These are phyloP conservation scores for Macropus fuliginosus DNA, from an alignment of 2,797 vertebrate species.

Conservation along the genomic window DNA sequence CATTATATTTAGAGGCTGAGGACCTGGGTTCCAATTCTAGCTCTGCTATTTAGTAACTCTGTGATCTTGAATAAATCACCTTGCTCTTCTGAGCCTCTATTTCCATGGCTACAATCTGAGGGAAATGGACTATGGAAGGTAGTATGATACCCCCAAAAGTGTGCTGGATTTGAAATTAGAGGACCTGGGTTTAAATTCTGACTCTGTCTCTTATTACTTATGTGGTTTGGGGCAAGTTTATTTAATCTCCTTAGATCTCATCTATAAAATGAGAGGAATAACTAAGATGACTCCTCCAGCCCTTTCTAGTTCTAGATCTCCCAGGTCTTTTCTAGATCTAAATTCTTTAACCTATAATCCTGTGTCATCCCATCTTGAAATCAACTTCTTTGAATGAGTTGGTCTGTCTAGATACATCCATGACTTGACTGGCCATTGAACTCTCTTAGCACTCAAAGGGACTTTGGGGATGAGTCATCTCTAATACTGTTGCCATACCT, in stretches of 20 bases:
- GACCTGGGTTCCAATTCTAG: not conserved
- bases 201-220: not conserved
- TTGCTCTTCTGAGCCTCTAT: not conserved
- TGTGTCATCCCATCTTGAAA: not conserved
- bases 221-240: not conserved
- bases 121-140: not conserved
- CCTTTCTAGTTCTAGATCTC: not conserved
- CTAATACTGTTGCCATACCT: not conserved
- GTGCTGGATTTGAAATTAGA: not conserved
- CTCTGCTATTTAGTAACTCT: slow-evolving; percentile 18
- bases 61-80: slow-evolving; percentile 24
- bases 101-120: slow-evolving; percentile 18
- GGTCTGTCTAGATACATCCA: not conserved
- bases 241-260: not conserved
- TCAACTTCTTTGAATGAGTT: not conserved
- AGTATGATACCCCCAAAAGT: not conserved
- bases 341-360: not conserved
- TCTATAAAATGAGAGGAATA: not conserved
- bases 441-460: not conserved
- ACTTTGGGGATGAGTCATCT: not conserved
- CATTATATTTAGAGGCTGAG: too few relatives aligned
- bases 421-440: not conserved
- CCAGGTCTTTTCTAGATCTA: not conserved
- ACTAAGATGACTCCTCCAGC: not conserved
- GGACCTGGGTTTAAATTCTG: not conserved